phyloP scores from a whole-genome alignment of 2,888 invertebrate species.

The Noctua pronuba region DNA sequence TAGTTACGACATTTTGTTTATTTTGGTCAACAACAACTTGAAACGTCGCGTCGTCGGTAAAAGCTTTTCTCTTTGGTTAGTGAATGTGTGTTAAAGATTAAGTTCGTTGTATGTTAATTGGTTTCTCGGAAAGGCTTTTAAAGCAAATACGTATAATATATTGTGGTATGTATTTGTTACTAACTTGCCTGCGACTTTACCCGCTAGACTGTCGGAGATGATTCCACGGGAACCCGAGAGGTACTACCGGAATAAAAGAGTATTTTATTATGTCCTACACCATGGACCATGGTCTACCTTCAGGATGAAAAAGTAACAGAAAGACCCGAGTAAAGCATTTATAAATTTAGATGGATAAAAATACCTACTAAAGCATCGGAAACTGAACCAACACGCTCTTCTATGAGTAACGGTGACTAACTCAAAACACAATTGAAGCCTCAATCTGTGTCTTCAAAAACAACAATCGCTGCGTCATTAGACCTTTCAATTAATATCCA shows the following conservation, averaged over 20 bases:
- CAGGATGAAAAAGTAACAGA: background rate
- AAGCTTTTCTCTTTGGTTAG: conserved; percentile 45
- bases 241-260: background rate
- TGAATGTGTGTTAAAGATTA: conserved; percentile 7
- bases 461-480: background rate
- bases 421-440: conserved; percentile 3
- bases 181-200: background rate
- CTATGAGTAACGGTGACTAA: background rate
- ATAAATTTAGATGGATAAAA: background rate
- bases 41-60: conserved; percentile 5
- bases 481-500: conserved; percentile 11
- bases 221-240: background rate
- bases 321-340: background rate
- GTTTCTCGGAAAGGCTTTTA: background rate
- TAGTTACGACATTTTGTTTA: conserved; percentile 53
- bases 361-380: background rate
- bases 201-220: background rate
- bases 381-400: background rate
- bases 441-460: conserved; percentile 5
- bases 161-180: background rate
- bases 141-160: background rate
- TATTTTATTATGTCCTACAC: background rate
- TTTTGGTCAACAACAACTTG: conserved; percentile 33
- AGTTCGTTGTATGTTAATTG: conserved; percentile 4
- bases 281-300: background rate